Percentiles rank a stretch among this genome's conserved stretches.
Evolutionary conservation across 2,113 vertebrate genomes (phyloP).

Genomic region (Pelecanoides urinatrix): DNA sequence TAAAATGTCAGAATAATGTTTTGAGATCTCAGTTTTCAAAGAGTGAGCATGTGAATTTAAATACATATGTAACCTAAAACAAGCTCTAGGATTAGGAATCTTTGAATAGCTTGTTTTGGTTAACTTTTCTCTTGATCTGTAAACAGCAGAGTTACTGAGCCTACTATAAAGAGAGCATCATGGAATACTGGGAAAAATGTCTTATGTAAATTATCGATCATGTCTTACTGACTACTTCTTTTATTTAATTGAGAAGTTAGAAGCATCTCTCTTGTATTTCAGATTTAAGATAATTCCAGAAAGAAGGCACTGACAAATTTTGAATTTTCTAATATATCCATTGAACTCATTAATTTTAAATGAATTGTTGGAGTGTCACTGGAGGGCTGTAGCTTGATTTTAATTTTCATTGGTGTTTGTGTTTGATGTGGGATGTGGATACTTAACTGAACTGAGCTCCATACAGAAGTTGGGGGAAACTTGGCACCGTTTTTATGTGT

Average conservation of each 20-base stretch:
- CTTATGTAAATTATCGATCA: neutral
- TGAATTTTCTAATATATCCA: neutral
- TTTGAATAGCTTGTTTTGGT: slow-evolving; percentile 12
- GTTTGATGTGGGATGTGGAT: neutral
- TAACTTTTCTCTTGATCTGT: neutral
- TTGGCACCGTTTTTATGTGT: neutral
- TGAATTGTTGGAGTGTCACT: neutral
- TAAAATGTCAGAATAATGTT: neutral
- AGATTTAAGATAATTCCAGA: neutral
- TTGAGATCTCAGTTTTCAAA: slow-evolving; percentile 11
- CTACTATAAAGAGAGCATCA: neutral
- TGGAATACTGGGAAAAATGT: neutral
- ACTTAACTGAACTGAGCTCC: neutral
- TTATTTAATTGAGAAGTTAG: neutral
- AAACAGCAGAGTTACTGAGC: neutral
- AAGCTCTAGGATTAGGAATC: neutral
- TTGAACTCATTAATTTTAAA: neutral
- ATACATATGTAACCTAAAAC: neutral
- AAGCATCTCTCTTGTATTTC: neutral
- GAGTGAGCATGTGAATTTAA: neutral
- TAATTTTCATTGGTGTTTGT: neutral
- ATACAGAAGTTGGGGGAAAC: neutral
- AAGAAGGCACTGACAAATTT: neutral
- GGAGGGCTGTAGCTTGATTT: neutral
- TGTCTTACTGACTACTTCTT: neutral